phyloP scores from a whole-genome alignment of 1,140 invertebrate genomes.

The Cecropterus lyciades region DNA sequence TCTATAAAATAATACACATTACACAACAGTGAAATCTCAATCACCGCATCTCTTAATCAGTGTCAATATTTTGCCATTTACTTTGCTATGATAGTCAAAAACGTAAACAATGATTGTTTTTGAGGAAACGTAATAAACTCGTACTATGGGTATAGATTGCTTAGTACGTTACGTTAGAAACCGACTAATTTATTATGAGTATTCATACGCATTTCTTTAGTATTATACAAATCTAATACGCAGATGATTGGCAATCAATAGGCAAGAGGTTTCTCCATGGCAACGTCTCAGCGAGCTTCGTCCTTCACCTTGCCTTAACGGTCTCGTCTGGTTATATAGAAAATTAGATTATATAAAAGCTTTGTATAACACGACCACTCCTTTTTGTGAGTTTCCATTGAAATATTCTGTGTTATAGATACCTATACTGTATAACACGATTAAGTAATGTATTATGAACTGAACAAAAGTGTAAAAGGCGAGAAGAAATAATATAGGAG shows the following conservation, averaged over 20 bases:
- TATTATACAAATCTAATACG: slow-evolving; percentile 41
- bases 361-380: slow-evolving; percentile 30
- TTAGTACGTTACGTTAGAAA: too few species aligned
- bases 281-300: slow-evolving; percentile 44
- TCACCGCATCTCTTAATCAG: too few species aligned
- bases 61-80: too few species aligned
- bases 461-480: slow-evolving; percentile 25
- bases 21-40: too few species aligned
- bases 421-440: background rate
- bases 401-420: background rate
- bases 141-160: too few species aligned
- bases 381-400: slow-evolving; percentile 30
- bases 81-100: too few species aligned
- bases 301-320: slow-evolving; percentile 62
- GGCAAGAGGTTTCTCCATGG: slow-evolving; percentile 48
- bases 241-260: slow-evolving; percentile 50
- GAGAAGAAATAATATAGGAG: slow-evolving; percentile 9
- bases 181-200: too few species aligned
- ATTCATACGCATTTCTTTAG: too few species aligned
- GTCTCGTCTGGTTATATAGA: slow-evolving; percentile 50
- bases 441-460: slow-evolving; percentile 44
- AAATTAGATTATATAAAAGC: slow-evolving; percentile 37
- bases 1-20: too few species aligned
- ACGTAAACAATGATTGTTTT: too few species aligned
- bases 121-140: too few species aligned